A percentile compares a stretch with the other conserved stretches of the same genome.
phyloP scores from a whole-genome alignment of 2,113 vertebrate genomes.

The Orthonyx spaldingii region DNA sequence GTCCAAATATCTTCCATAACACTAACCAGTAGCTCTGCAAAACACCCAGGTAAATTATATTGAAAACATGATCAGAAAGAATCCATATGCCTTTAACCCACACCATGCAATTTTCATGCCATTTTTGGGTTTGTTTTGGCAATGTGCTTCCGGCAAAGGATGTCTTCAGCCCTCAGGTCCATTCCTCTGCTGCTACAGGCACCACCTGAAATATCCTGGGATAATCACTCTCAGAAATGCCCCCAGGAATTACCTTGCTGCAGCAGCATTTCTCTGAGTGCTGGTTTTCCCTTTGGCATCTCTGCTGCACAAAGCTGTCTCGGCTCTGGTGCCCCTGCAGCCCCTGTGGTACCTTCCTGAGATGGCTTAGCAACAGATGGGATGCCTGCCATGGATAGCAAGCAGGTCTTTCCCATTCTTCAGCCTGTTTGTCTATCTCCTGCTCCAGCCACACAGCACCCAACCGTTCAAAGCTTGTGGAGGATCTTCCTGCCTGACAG shows the following conservation, averaged over 20 bases:
- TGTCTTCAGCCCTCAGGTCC: neutral
- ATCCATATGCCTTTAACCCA: neutral
- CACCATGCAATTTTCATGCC: accelerated
- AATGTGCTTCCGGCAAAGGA: neutral
- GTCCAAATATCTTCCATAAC: neutral
- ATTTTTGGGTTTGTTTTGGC: neutral
- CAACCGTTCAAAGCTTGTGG: neutral
- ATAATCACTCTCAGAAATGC: neutral
- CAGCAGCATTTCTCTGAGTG: neutral
- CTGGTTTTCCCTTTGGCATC: neutral
- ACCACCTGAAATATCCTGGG: neutral
- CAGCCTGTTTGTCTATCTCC: neutral
- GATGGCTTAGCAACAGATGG: neutral
- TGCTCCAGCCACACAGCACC: neutral
- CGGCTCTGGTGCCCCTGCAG: neutral
- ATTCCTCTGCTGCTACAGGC: neutral
- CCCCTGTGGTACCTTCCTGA: neutral
- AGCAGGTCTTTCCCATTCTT: neutral
- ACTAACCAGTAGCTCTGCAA: neutral
- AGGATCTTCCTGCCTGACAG: neutral
- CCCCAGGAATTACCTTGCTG: neutral
- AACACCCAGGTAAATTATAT: neutral
- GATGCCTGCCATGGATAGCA: neutral
- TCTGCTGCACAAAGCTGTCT: neutral
- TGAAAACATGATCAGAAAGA: neutral